phyloP scores from a whole-genome alignment of 2,797 vertebrate species.

The Rhinophrynus dorsalis region DNA sequence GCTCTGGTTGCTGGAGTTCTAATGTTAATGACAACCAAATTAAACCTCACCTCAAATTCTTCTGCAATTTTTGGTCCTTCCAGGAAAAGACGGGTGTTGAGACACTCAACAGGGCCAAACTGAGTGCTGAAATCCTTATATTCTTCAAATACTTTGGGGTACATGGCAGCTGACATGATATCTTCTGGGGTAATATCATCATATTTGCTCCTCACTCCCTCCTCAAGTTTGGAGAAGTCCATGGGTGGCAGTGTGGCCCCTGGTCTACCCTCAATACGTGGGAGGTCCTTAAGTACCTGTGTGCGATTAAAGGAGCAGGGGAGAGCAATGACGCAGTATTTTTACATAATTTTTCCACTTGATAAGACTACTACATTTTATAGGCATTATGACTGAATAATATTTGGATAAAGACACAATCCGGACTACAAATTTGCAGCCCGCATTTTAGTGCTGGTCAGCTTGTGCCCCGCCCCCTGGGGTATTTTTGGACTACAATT shows the following conservation, averaged over 20 bases:
- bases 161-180: slow-evolving; percentile 90
- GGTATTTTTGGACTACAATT: too few relatives aligned
- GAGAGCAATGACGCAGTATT: too few relatives aligned
- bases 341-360: too few relatives aligned
- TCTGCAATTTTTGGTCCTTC: slow-evolving; percentile 91
- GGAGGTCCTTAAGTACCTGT: slow-evolving; percentile 87
- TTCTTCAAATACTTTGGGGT: slow-evolving; percentile 88
- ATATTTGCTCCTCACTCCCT: slow-evolving; percentile 69
- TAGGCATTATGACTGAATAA: too few relatives aligned
- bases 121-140: slow-evolving; percentile 81
- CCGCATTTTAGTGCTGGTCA: too few relatives aligned
- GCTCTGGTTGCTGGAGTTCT: too few relatives aligned
- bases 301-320: too few relatives aligned
- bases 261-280: slow-evolving; percentile 83
- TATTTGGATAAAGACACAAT: too few relatives aligned
- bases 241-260: slow-evolving; percentile 81
- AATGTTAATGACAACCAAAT: background rate
- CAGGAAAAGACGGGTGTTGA: slow-evolving; percentile 88
- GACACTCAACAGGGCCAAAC: slow-evolving; percentile 89
- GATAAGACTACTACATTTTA: too few relatives aligned
- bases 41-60: slow-evolving; percentile 84
- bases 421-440: too few relatives aligned
- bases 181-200: slow-evolving; percentile 87
- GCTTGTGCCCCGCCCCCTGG: too few relatives aligned
- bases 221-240: slow-evolving; percentile 79